phyloP scores from a whole-genome alignment of 2,888 invertebrate genomes.

The Lottia gigantea region DNA sequence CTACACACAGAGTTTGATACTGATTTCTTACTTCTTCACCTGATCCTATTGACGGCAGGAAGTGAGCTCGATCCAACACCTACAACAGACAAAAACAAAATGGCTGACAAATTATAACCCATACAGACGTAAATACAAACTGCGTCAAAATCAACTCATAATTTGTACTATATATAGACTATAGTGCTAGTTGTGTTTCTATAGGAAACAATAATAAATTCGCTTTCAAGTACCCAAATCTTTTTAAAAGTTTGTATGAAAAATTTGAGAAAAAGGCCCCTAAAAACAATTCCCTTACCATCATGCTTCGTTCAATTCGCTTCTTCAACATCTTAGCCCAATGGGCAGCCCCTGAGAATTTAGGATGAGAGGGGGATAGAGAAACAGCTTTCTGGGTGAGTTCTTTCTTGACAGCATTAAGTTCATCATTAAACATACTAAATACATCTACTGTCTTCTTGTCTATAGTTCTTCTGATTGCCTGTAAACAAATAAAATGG shows the following conservation, averaged over 20 bases:
- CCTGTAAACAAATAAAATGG: conserved; percentile 40
- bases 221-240: too few relatives aligned
- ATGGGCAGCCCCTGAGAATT: conserved; percentile 79
- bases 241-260: too few relatives aligned
- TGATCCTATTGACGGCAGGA: conserved; percentile 81
- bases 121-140: too few relatives aligned
- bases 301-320: conserved; percentile 66
- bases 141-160: too few relatives aligned
- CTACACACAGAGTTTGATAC: conserved; percentile 71
- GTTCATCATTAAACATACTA: conserved; percentile 79
- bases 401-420: conserved; percentile 80
- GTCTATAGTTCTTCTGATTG: conserved; percentile 68
- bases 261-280: too few relatives aligned
- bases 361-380: conserved; percentile 75
- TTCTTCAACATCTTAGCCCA: conserved; percentile 78
- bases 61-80: conserved; percentile 79
- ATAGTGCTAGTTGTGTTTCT: too few relatives aligned
- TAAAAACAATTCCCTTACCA: conserved; percentile 44
- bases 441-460: conserved; percentile 75
- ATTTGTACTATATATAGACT: too few relatives aligned
- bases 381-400: conserved; percentile 63
- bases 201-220: too few relatives aligned
- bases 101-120: background rate
- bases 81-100: conserved; percentile 54
- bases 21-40: conserved; percentile 79